phyloP scores from a whole-genome alignment of 2,113 vertebrate genomes.

The Catharus minimus region DNA sequence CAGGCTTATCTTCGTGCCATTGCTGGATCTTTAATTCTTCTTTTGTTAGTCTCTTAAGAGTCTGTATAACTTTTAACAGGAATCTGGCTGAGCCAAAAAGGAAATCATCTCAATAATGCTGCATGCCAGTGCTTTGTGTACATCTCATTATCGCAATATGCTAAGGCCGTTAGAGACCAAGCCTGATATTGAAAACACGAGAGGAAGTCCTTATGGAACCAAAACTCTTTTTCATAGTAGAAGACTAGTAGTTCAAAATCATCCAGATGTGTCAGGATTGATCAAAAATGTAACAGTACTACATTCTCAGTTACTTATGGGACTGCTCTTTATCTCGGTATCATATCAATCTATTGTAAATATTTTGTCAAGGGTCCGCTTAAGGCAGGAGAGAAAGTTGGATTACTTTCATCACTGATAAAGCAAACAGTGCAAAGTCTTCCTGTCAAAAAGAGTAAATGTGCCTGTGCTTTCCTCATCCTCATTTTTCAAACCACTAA shows the following conservation, averaged over 20 bases:
- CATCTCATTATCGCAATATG: slow-evolving; percentile 50
- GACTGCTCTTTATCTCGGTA: neutral
- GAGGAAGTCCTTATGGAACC: slow-evolving; percentile 33
- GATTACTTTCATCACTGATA: slow-evolving; percentile 32
- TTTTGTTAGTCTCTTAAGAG: slow-evolving; percentile 55
- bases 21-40: slow-evolving; percentile 48
- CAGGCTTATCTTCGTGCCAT: slow-evolving; percentile 53
- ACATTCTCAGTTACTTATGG: neutral
- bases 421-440: slow-evolving; percentile 6
- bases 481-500: neutral
- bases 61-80: slow-evolving; percentile 56
- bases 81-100: slow-evolving; percentile 64
- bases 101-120: slow-evolving; percentile 59
- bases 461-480: neutral
- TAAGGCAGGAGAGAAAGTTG: neutral
- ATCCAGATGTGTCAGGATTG: slow-evolving; percentile 34
- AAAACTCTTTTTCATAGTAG: slow-evolving; percentile 12
- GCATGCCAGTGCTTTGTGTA: slow-evolving; percentile 56
- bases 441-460: neutral
- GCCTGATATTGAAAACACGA: slow-evolving; percentile 46
- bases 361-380: slow-evolving; percentile 23
- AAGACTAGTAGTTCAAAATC: slow-evolving; percentile 53
- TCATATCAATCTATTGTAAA: slow-evolving; percentile 18
- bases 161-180: slow-evolving; percentile 26
- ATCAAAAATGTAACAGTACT: neutral